Evolutionary conservation across 2,113 vertebrate genomes (phyloP).

Genomic region (Peromyscus maniculatus): DNA sequence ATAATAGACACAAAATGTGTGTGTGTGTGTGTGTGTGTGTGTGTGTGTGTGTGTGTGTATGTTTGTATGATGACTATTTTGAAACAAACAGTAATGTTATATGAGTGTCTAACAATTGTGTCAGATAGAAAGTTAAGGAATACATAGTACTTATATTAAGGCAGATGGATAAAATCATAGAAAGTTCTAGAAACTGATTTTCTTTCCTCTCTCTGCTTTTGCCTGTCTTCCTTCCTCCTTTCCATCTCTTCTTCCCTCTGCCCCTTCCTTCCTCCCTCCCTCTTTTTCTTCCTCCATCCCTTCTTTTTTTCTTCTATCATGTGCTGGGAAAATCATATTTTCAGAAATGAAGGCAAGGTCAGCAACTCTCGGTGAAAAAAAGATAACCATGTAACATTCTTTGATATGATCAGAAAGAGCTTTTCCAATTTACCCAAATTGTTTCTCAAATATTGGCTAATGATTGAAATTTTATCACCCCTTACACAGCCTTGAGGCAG

Average conservation of each 20-base stretch:
- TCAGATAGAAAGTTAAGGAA: neutral
- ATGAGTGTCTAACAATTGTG: conserved; percentile 3
- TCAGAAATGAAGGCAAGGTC: conserved; percentile 22
- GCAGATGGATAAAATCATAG: neutral
- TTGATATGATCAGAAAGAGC: neutral
- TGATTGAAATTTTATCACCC: neutral
- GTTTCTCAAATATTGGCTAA: neutral
- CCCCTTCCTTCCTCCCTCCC: rapidly evolving
- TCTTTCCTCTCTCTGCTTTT: neutral
- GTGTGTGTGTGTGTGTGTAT: too few relatives aligned
- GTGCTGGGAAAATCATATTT: conserved; percentile 24
- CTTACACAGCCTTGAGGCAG: too few relatives aligned
- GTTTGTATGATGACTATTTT: conserved; percentile 24
- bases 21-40: too few relatives aligned
- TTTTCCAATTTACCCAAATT: neutral
- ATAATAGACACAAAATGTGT: neutral
- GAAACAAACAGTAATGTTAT: neutral
- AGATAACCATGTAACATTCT: neutral
- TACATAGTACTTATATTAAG: neutral
- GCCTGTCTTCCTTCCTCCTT: neutral
- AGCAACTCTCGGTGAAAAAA: neutral
- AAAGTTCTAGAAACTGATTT: conserved; percentile 27
- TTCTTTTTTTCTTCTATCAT: neutral
- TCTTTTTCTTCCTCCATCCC: rapidly evolving
- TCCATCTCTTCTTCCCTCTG: too few relatives aligned